Conservation (phyloP, 2,797 vertebrate genomes). For the Alcedo atthis region DNA sequence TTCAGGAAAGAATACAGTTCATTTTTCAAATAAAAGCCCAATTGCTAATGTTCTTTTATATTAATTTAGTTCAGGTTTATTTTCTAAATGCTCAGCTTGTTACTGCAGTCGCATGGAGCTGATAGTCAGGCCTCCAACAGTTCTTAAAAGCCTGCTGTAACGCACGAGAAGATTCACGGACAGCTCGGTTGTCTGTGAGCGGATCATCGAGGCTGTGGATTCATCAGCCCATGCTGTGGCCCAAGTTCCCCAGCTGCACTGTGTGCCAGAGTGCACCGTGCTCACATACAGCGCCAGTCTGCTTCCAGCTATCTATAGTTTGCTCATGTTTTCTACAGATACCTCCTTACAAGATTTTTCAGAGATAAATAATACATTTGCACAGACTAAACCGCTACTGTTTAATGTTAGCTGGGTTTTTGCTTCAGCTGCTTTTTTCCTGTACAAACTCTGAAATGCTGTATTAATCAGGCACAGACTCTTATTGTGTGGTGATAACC, state of each 20-base stretch:
- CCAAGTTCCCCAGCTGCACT: background rate
- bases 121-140: background rate
- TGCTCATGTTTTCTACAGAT: background rate
- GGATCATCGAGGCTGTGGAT: background rate
- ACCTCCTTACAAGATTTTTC: background rate
- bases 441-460: background rate
- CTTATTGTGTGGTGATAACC: background rate
- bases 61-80: background rate
- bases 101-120: rapidly evolving
- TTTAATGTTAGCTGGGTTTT: background rate
- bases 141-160: background rate
- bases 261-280: background rate
- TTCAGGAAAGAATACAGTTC: background rate
- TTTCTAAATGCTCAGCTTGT: background rate
- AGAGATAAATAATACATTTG: background rate
- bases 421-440: background rate
- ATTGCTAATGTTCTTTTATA: background rate
- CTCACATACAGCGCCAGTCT: background rate
- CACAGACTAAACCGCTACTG: background rate
- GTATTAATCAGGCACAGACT: background rate
- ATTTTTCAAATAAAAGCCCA: background rate
- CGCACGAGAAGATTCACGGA: background rate
- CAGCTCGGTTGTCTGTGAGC: background rate
- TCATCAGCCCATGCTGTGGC: background rate
- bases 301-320: background rate